Conservation (phyloP, 2,888 invertebrate species). For the Orgyia antiqua region DNA sequence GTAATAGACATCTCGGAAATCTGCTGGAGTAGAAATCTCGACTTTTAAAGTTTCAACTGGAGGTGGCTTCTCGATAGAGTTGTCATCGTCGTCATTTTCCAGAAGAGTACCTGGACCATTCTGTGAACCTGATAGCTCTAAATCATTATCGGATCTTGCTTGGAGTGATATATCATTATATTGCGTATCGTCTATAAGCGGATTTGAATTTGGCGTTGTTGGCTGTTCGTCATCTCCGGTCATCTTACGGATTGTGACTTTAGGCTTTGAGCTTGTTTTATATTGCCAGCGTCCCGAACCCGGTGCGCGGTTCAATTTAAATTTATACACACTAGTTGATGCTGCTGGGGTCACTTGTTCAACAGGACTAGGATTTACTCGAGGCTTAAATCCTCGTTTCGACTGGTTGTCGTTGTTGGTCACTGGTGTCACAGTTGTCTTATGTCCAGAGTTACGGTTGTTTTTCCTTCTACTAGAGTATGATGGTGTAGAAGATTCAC, state of each 20-base stretch:
- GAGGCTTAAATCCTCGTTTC: constrained; percentile 84
- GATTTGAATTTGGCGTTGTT: constrained; percentile 64
- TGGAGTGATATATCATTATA: constrained; percentile 76
- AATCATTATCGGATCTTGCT: constrained; percentile 80
- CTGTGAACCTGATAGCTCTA: constrained; percentile 86
- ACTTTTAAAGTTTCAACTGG: constrained; percentile 90
- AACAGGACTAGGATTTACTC: constrained; percentile 75
- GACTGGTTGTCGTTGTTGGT: constrained; percentile 60
- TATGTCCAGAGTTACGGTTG: constrained; percentile 62
- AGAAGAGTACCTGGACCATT: constrained; percentile 78
- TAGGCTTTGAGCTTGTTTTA: constrained; percentile 92
- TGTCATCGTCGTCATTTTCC: constrained; percentile 80
- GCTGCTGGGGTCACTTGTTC: constrained; percentile 70
- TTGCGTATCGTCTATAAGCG: constrained; percentile 61
- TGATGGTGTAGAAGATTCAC: constrained; percentile 74
- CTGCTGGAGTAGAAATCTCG: constrained; percentile 92
- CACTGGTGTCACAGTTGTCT: constrained; percentile 59
- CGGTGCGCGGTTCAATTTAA: constrained; percentile 88
- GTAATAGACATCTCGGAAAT: constrained; percentile 90
- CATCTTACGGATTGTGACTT: constrained; percentile 87
- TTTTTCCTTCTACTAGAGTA: constrained; percentile 74
- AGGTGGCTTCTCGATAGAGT: constrained; percentile 80
- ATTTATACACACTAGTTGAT: constrained; percentile 84
- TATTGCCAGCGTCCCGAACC: constrained; percentile 94
- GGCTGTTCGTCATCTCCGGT: constrained; percentile 74